Percentiles rank a stretch among this genome's conserved stretches.
Conservation (phyloP, 1,140 invertebrate species). For the Pogonomyrmex californicus region DNA sequence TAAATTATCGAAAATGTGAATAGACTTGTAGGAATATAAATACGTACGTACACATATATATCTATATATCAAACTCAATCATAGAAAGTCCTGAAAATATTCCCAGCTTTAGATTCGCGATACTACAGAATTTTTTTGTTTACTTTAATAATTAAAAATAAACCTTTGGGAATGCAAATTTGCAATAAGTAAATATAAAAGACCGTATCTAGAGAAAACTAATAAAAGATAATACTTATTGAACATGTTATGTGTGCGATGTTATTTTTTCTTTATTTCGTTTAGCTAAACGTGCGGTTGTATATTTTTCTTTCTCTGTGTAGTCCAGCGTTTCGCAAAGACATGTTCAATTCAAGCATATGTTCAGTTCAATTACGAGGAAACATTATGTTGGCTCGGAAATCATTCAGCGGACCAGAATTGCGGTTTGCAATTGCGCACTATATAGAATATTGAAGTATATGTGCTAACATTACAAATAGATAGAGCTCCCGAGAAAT, state of each 20-base stretch:
- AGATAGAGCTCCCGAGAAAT: conserved; percentile 65
- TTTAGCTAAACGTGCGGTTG: background rate
- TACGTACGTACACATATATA: background rate
- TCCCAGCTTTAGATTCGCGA: background rate
- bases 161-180: background rate
- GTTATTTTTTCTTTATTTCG: background rate
- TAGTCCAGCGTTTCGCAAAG: background rate
- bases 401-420: conserved; percentile 39
- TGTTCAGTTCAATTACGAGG: conserved; percentile 35
- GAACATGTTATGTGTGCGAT: background rate
- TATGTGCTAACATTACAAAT: conserved; percentile 23
- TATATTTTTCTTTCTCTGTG: background rate
- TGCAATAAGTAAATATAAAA: background rate
- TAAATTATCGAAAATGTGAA: background rate
- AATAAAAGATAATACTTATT: conserved; percentile 26
- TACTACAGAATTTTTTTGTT: conserved; percentile 4
- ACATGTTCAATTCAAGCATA: background rate
- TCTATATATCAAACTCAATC: background rate
- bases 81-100: conserved; percentile 12
- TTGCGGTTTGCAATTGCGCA: conserved; percentile 50
- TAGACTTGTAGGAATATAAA: background rate
- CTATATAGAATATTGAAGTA: conserved; percentile 44
- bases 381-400: conserved; percentile 32
- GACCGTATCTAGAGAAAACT: background rate
- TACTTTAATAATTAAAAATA: conserved; percentile 21